These are phyloP conservation scores for Coranthus polyacanthus DNA, from an alignment of 2,797 vertebrate species.

Conservation along the genomic window DNA sequence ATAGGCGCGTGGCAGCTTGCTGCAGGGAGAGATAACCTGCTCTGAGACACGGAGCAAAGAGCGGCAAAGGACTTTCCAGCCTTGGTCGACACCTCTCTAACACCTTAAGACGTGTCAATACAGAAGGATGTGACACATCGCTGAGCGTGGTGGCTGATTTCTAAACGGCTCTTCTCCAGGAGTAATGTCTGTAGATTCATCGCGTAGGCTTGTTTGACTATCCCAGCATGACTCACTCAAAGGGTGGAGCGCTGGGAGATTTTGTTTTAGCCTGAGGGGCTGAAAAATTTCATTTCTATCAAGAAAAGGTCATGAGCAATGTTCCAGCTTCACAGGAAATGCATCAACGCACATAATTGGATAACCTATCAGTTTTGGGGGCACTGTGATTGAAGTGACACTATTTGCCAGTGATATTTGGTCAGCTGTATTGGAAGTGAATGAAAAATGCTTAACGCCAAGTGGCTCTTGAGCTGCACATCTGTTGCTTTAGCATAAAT, in stretches of 20 bases:
- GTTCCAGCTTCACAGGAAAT: constrained; percentile 77
- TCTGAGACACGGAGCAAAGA: constrained; percentile 70
- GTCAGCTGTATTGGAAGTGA: constrained; percentile 65
- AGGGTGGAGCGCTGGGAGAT: constrained; percentile 80
- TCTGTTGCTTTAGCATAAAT: constrained; percentile 50
- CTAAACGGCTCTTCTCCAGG: constrained; percentile 76
- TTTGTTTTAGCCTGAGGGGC: constrained; percentile 82
- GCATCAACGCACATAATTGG: constrained; percentile 77
- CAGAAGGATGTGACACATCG: constrained; percentile 34
- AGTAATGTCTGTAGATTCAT: constrained; percentile 62
- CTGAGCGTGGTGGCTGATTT: constrained; percentile 38
- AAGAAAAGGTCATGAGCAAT: constrained; percentile 79
- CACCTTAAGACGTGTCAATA: constrained; percentile 35
- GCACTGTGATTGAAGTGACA: constrained; percentile 74
- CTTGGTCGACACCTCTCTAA: constrained; percentile 40
- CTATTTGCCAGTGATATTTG: constrained; percentile 74
- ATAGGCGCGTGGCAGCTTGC: constrained; percentile 95
- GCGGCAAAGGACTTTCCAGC: constrained; percentile 28
- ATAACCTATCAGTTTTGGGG: constrained; percentile 77
- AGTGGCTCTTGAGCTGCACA: constrained; percentile 16
- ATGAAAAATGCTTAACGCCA: constrained; percentile 54
- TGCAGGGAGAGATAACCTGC: constrained; percentile 86
- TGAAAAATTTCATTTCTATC: constrained; percentile 82
- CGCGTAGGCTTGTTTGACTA: constrained; percentile 68
- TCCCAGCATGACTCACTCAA: constrained; percentile 78